phyloP scores from a whole-genome alignment of 2,797 vertebrate genomes.

The Decapterus maruadsi region DNA sequence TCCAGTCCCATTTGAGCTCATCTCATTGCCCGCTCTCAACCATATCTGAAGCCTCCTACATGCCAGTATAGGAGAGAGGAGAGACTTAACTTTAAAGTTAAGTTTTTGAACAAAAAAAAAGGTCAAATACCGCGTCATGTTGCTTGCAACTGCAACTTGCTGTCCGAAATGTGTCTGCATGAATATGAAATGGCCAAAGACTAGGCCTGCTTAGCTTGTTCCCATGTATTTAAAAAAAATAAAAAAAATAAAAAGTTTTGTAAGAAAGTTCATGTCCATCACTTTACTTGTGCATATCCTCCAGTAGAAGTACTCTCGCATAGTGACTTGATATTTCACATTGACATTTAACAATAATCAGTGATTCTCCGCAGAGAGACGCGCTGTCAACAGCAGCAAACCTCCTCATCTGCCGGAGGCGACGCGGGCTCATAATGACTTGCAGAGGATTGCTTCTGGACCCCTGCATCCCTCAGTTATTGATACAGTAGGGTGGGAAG shows the following conservation, averaged over 20 bases:
- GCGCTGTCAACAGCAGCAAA: conserved; percentile 67
- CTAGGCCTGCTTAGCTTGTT: not conserved
- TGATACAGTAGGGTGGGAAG: conserved; percentile 76
- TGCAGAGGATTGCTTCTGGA: conserved; percentile 69
- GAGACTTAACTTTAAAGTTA: too few relatives aligned
- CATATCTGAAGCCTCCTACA: not conserved
- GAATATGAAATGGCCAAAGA: conserved; percentile 1
- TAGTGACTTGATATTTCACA: conserved; percentile 71
- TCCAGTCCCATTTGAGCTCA: not conserved
- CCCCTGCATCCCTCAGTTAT: conserved; percentile 64
- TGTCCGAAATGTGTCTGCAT: conserved; percentile 9
- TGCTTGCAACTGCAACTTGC: not conserved
- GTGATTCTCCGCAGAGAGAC: conserved; percentile 57
- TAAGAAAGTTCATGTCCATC: conserved; percentile 37
- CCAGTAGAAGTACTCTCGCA: conserved; percentile 23
- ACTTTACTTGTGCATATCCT: conserved; percentile 36
- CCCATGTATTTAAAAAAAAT: too few relatives aligned
- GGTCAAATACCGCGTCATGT: not conserved
- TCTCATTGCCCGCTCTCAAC: not conserved
- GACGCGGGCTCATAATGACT: conserved; percentile 72
- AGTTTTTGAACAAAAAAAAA: not conserved
- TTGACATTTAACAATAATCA: conserved; percentile 82
- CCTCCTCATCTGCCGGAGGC: conserved; percentile 69
- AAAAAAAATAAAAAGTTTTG: conserved; percentile 17
- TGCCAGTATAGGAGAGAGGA: not conserved